Base-by-base conservation (phyloP, 2,888 invertebrate species). In the Slavum lentiscoides region DNA sequence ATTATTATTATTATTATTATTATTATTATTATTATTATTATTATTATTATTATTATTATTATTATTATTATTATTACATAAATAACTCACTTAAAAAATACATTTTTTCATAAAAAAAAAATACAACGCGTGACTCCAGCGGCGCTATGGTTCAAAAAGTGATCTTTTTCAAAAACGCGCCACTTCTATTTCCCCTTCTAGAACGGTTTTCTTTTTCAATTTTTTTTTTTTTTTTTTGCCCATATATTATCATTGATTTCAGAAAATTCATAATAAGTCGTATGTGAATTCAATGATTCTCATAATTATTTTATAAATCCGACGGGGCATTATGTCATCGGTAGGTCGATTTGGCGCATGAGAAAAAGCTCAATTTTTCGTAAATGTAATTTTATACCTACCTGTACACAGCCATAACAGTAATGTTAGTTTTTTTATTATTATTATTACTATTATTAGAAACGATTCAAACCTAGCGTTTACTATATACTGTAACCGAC, bases 281-380 rank as follows among this genome's bases (percentile, higher is more conserved):
- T 53, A 13, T 13, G 30, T 4, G 3, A 49, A 49, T 3, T 15
- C 49, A 15, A 49, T 15, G 49, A 11, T 49, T 3, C 0, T 49
- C 49, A 11, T 11, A 11, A 11, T 11, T 7, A 49, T 49, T 49
- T 1, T 13, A 49, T 15, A 49, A 9, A 13, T 1, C 49, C 49
- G 49, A 49, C 15, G 49, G 49, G 4, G 4, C 30, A 4, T 49
- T 11, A 49, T 9, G 37, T 39, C 37, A 21, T 74, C 37, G 55
- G 49, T 55, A n/a, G 39, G 49, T 55, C 30, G 39, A 43, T 61
- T 73, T 43, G 39, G 17, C 19, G 17, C 21, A 37, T 21, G 9
- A 39, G 58, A 3, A 58, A 67, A 58, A 66, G 58, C 74, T 75
- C 66, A 75, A 55, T 75, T 66, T 74, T 74, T 62, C 11, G 15